These are phyloP conservation scores for Anas flavirostris DNA, from an alignment of 2,797 vertebrate genomes.

Conservation along the genomic window DNA sequence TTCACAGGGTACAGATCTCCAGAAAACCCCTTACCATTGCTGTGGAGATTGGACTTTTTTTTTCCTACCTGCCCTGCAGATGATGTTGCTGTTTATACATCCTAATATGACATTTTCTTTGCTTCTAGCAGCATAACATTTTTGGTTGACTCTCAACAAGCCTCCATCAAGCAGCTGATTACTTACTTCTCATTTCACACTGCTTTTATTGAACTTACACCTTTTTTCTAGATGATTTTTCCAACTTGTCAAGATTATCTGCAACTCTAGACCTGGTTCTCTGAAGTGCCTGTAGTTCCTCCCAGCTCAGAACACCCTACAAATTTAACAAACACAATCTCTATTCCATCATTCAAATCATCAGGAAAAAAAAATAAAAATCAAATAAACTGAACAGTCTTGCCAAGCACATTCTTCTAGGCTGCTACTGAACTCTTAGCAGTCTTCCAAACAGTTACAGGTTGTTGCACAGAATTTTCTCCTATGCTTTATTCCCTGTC, in stretches of 20 bases:
- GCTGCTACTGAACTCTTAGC: not conserved
- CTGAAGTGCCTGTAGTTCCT: not conserved
- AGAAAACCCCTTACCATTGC: not conserved
- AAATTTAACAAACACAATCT: not conserved
- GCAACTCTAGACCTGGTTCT: not conserved
- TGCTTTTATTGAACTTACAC: not conserved
- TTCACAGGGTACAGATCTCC: fast-evolving
- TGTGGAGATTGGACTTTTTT: not conserved
- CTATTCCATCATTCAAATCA: not conserved
- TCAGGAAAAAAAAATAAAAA: not conserved
- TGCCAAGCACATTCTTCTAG: not conserved
- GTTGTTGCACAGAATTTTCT: not conserved
- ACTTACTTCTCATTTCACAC: not conserved
- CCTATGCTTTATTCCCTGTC: not conserved
- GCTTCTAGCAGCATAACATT: not conserved
- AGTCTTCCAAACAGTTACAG: not conserved
- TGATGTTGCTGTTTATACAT: not conserved
- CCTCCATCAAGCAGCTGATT: not conserved
- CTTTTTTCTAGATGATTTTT: not conserved
- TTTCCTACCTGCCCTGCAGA: not conserved
- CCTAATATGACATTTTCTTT: not conserved
- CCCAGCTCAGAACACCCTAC: not conserved
- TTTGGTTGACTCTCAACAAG: not conserved
- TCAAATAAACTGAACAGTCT: not conserved
- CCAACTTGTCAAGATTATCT: not conserved